Conservation (phyloP, 1,140 invertebrate species). For the Drosophila auraria region DNA sequence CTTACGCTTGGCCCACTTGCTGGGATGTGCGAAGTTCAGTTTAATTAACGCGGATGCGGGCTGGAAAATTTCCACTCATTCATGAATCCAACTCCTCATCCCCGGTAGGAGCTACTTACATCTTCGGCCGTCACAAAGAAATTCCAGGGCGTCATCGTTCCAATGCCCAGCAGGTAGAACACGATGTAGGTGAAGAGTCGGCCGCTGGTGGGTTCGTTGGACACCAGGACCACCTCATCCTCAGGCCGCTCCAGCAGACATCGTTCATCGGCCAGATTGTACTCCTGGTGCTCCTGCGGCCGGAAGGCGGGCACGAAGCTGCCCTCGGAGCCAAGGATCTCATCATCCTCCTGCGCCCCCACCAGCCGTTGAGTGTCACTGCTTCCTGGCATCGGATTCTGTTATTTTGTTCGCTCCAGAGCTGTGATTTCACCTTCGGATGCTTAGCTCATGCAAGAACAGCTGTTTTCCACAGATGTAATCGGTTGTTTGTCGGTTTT, state of each 20-base stretch:
- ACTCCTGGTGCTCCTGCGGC: slow-evolving; percentile 9
- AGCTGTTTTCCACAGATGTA: slow-evolving; percentile 1
- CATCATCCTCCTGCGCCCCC: slow-evolving; percentile 35
- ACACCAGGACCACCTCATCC: slow-evolving; percentile 62
- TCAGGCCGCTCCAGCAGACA: slow-evolving; percentile 44
- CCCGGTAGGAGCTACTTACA: slow-evolving; percentile 88
- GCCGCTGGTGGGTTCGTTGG: slow-evolving; percentile 86
- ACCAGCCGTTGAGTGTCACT: slow-evolving; percentile 32
- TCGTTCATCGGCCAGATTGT: slow-evolving; percentile 40
- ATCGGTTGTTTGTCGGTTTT: not conserved
- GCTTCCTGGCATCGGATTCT: slow-evolving; percentile 14
- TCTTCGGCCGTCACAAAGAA: slow-evolving; percentile 98
- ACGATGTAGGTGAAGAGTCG: slow-evolving; percentile 91
- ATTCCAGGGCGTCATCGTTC: slow-evolving; percentile 96
- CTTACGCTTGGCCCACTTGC: slow-evolving; percentile 37
- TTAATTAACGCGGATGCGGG: slow-evolving; percentile 33
- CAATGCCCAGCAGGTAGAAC: slow-evolving; percentile 96
- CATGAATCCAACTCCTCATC: not conserved
- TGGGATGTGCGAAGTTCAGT: slow-evolving; percentile 23
- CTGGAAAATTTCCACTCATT: slow-evolving; percentile 1
- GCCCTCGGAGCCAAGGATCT: slow-evolving; percentile 21
- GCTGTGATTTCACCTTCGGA: too few species aligned
- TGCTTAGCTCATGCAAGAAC: not conserved
- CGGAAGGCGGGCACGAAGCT: slow-evolving; percentile 68
- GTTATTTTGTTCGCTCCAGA: not conserved